Evolutionary conservation across 2,888 invertebrate genomes (phyloP).

Genomic region (Ceramica pisi): DNA sequence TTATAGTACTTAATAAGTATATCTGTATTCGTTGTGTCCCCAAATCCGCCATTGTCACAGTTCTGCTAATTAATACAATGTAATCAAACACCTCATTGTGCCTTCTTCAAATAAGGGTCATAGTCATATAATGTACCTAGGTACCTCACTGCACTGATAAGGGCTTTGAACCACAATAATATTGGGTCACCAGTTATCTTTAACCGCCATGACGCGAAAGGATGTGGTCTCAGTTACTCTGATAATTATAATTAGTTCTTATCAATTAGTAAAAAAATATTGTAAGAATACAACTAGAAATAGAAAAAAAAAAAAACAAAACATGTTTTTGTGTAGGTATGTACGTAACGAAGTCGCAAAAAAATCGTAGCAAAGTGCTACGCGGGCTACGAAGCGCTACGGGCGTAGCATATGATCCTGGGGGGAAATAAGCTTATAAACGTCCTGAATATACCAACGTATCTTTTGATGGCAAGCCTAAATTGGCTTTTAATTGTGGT

Average conservation of each 20-base stretch:
- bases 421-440: background rate
- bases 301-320: background rate
- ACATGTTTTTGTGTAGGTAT: background rate
- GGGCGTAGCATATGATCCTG: slow-evolving; percentile 4
- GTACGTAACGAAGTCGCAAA: background rate
- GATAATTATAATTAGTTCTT: slow-evolving; percentile 33
- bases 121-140: slow-evolving; percentile 1
- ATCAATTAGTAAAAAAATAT: background rate
- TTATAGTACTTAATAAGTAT: background rate
- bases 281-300: background rate
- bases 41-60: slow-evolving; percentile 1
- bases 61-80: slow-evolving; percentile 52
- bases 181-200: slow-evolving; percentile 46
- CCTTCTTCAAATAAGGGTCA: slow-evolving; percentile 9
- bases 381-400: slow-evolving; percentile 31
- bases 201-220: slow-evolving; percentile 34
- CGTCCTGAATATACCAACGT: background rate
- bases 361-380: slow-evolving; percentile 31
- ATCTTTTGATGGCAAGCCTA: background rate
- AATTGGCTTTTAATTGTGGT: no score
- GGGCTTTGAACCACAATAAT: slow-evolving; percentile 16
- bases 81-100: slow-evolving; percentile 49
- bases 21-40: background rate
- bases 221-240: slow-evolving; percentile 40
- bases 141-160: slow-evolving; percentile 37